These are phyloP conservation scores for Narcine bancroftii DNA, from an alignment of 2,113 vertebrate species.

Conservation along the genomic window DNA sequence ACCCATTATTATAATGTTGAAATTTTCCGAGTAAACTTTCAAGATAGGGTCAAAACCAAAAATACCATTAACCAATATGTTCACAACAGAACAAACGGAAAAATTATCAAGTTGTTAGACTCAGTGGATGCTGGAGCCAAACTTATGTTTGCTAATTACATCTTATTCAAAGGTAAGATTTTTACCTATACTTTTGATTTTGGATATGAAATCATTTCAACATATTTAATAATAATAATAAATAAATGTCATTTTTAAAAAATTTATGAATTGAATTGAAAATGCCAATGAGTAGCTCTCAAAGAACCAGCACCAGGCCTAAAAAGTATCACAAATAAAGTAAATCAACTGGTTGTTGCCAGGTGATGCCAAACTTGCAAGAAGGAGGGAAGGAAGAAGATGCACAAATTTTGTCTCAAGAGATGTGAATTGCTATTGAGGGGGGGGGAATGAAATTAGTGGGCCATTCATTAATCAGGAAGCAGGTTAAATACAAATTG, in stretches of 20 bases:
- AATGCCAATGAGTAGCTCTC: not conserved
- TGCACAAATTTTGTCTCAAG: not conserved
- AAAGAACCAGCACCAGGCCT: not conserved
- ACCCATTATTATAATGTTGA: constrained; percentile 67
- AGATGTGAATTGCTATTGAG: not conserved
- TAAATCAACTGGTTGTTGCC: not conserved
- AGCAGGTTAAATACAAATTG: not conserved
- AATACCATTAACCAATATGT: constrained; percentile 67
- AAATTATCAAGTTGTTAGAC: constrained; percentile 62
- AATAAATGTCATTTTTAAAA: not conserved
- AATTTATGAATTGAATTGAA: not conserved
- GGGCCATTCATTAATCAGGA: not conserved
- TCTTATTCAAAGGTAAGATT: constrained; percentile 75
- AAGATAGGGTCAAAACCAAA: constrained; percentile 51
- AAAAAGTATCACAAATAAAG: not conserved
- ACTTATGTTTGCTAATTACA: constrained; percentile 70
- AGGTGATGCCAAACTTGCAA: not conserved
- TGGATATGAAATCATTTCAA: not conserved
- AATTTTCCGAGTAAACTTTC: constrained; percentile 62
- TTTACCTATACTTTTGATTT: not conserved
- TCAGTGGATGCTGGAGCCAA: constrained; percentile 54
- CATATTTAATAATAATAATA: not conserved
- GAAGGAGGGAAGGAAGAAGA: not conserved
- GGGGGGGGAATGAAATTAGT: not conserved
- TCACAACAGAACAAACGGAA: constrained; percentile 56